These are phyloP conservation scores for Nephila pilipes DNA, from an alignment of 1,140 invertebrate species.

Conservation along the genomic window DNA sequence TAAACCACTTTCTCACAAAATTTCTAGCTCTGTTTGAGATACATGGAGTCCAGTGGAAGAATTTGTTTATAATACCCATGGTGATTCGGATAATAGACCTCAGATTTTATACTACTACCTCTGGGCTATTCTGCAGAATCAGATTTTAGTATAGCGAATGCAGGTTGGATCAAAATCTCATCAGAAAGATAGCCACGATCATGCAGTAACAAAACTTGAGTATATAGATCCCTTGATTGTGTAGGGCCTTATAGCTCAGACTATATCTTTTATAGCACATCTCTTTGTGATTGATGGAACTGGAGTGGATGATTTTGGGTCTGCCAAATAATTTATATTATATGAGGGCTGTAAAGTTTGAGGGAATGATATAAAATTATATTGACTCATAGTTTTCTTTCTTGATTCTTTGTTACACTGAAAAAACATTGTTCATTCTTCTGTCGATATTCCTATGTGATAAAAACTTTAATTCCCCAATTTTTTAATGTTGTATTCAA, in stretches of 20 bases:
- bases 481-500: too few species aligned
- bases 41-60: background rate
- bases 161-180: conserved; percentile 57
- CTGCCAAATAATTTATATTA: background rate
- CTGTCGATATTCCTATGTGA: too few species aligned
- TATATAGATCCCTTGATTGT: conserved; percentile 53
- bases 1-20: background rate
- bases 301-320: background rate
- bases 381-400: background rate
- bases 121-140: background rate
- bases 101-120: conserved; percentile 9
- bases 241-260: background rate
- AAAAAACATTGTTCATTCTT: too few species aligned
- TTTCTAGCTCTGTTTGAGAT: background rate
- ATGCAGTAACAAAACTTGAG: background rate
- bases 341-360: background rate
- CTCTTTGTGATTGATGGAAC: background rate
- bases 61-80: conserved; percentile 12
- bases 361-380: background rate
- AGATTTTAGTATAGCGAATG: background rate
- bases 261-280: conserved; percentile 12
- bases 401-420: too few species aligned
- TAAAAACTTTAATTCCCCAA: too few species aligned
- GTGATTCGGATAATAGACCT: conserved; percentile 27
- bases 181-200: conserved; percentile 49